Evolutionary conservation across 2,113 vertebrate species (phyloP).

Genomic region (Athene cunicularia): DNA sequence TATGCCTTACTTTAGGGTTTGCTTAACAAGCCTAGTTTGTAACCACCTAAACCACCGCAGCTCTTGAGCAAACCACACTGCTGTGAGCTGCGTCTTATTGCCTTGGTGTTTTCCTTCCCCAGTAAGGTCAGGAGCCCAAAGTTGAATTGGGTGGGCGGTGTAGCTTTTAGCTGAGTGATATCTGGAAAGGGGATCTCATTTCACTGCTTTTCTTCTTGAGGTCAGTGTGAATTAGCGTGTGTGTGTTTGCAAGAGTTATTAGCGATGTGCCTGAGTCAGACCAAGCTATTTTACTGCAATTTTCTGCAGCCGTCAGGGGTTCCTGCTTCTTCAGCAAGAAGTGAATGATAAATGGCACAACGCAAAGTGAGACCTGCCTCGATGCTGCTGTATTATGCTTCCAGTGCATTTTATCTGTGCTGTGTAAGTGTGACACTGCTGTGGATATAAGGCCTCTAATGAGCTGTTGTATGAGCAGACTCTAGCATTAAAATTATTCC

Average conservation of each 20-base stretch:
- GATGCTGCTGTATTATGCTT: background rate
- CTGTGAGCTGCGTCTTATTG: background rate
- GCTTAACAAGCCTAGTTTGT: background rate
- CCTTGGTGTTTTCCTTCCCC: background rate
- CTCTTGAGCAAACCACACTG: background rate
- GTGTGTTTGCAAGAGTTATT: background rate
- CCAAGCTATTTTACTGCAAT: background rate
- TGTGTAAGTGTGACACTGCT: background rate
- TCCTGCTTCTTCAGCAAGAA: background rate
- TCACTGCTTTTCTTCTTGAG: background rate
- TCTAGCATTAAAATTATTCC: background rate
- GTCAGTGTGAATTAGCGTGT: background rate
- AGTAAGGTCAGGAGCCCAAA: background rate
- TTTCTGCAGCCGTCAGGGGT: background rate
- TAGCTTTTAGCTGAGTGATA: background rate
- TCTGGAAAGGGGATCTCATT: background rate
- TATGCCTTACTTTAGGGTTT: background rate
- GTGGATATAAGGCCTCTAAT: background rate
- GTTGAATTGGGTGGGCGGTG: rapidly evolving
- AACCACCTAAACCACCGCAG: background rate
- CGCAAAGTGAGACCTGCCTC: background rate
- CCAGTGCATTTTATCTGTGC: background rate
- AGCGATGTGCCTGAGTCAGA: rapidly evolving
- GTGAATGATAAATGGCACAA: background rate
- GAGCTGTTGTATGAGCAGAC: background rate